These are phyloP conservation scores for Heliconius eleuchia DNA, from an alignment of 1,140 invertebrate genomes.

Conservation along the genomic window DNA sequence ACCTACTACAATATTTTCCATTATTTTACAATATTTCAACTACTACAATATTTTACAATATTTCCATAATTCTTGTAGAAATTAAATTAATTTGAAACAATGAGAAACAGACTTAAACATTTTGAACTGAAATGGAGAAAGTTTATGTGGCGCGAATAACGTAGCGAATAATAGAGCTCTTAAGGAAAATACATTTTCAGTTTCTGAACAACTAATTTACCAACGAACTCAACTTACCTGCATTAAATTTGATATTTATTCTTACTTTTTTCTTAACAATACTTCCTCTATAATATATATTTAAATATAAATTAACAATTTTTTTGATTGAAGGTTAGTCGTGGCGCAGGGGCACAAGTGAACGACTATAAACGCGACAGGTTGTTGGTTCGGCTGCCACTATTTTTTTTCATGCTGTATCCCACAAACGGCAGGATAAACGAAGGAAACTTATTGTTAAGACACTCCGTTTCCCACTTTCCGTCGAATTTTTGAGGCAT, in stretches of 20 bases:
- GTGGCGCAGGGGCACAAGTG: too few relatives aligned
- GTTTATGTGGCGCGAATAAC: not conserved
- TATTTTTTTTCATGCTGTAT: too few relatives aligned
- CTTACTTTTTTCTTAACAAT: not conserved
- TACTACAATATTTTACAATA: not conserved
- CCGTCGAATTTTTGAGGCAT: too few relatives aligned
- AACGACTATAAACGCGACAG: too few relatives aligned
- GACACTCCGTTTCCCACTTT: too few relatives aligned
- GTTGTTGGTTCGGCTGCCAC: too few relatives aligned
- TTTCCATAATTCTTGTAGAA: constrained; percentile 18
- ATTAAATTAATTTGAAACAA: constrained; percentile 6
- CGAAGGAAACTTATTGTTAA: too few relatives aligned
- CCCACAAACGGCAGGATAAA: too few relatives aligned
- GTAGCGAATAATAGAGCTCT: not conserved
- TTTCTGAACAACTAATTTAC: not conserved
- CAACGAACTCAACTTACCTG: not conserved
- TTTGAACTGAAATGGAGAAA: not conserved
- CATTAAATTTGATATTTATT: not conserved
- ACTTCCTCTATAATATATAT: not conserved
- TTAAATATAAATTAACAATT: too few relatives aligned
- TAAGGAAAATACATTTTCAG: constrained; percentile 8
- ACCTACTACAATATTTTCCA: not conserved
- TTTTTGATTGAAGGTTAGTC: too few relatives aligned
- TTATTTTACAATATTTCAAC: too few relatives aligned
- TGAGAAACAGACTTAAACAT: not conserved